phyloP scores from a whole-genome alignment of 2,888 invertebrate species.

The Trichopoda pennipes region DNA sequence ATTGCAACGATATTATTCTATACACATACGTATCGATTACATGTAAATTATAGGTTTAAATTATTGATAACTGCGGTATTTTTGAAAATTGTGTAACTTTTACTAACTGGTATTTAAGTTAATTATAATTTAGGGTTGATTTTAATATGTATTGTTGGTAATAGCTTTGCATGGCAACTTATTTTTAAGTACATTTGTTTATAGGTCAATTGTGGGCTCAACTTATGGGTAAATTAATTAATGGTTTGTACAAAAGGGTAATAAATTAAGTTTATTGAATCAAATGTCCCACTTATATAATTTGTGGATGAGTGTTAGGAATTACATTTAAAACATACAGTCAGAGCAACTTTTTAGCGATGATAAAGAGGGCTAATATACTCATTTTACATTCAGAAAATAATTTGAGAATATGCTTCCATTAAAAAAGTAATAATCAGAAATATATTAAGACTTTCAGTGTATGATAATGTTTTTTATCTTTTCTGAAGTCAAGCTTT shows the following conservation, averaged over 20 bases:
- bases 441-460: too few species aligned
- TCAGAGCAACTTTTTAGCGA: too few species aligned
- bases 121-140: slow-evolving; percentile 16
- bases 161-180: not conserved
- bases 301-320: too few species aligned
- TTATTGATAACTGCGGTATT: slow-evolving; percentile 42
- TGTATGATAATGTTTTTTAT: too few species aligned
- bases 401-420: too few species aligned
- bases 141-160: slow-evolving; percentile 3
- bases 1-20: slow-evolving; percentile 6
- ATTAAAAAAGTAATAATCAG: too few species aligned
- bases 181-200: slow-evolving; percentile 11
- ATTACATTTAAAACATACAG: too few species aligned
- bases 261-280: not conserved
- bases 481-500: too few species aligned
- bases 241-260: not conserved
- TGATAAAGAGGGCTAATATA: too few species aligned
- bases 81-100: slow-evolving; percentile 28
- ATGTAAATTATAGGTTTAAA: slow-evolving; percentile 44
- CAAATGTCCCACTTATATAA: too few species aligned
- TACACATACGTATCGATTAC: slow-evolving; percentile 45
- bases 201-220: slow-evolving; percentile 47
- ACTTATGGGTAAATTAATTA: slow-evolving; percentile 29
- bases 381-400: too few species aligned
- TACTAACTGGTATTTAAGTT: slow-evolving; percentile 35